Percentiles rank a stretch among this genome's conserved stretches.
Evolutionary conservation across 2,888 invertebrate genomes (phyloP).

Genomic region (Geotrupes spiniger): DNA sequence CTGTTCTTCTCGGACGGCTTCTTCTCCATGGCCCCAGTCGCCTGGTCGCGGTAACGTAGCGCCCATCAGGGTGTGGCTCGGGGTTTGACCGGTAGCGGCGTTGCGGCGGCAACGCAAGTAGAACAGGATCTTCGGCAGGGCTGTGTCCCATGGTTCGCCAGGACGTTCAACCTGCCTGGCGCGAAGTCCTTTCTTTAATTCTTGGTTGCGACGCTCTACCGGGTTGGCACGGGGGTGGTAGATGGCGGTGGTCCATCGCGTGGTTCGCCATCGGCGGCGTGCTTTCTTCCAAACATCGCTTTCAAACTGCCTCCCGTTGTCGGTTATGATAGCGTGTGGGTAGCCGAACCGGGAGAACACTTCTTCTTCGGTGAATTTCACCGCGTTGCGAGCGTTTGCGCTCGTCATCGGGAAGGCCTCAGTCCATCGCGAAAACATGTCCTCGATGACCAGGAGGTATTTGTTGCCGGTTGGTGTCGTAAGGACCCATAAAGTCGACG

Average conservation of each 20-base stretch:
- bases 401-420: conserved; percentile 26
- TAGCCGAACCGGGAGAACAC: conserved; percentile 23
- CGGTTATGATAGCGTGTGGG: conserved; percentile 15
- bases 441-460: conserved; percentile 27
- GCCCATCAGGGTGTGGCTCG: conserved; percentile 18
- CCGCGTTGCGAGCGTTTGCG: conserved; percentile 7
- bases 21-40: conserved; percentile 10
- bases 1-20: background rate
- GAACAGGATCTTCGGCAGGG: conserved; percentile 7
- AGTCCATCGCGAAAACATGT: conserved; percentile 29
- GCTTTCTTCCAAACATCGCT: conserved; percentile 11
- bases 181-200: conserved; percentile 29
- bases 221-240: conserved; percentile 32
- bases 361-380: conserved; percentile 15
- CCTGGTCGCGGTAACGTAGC: conserved; percentile 17
- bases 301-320: conserved; percentile 21
- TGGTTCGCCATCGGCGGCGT: conserved; percentile 17
- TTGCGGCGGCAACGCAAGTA: conserved; percentile 17
- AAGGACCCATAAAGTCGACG: conserved; percentile 22
- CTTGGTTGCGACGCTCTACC: conserved; percentile 30
- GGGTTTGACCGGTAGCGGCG: conserved; percentile 20
- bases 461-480: conserved; percentile 18
- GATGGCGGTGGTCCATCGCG: conserved; percentile 27
- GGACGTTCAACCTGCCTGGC: conserved; percentile 1
- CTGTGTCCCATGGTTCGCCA: conserved; percentile 13